A percentile compares a stretch with the other conserved stretches of the same genome.
Conservation (phyloP, 2,888 invertebrate genomes). For the Cheilosia vulpina region DNA sequence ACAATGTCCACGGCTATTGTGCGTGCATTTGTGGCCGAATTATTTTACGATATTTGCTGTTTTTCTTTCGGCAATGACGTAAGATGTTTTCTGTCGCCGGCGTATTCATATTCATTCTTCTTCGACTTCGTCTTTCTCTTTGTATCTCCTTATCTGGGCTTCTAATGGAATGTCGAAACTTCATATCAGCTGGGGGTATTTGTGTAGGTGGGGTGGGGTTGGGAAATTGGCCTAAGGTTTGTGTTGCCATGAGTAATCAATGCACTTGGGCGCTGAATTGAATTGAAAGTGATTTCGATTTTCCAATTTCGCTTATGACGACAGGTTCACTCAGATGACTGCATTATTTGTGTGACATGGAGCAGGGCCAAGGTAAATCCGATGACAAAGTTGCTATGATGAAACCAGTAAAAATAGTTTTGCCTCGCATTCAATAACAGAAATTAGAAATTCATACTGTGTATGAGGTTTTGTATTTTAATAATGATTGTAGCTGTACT, state of each 20-base stretch:
- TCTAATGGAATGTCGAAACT: constrained; percentile 9
- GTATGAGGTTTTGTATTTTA: background rate
- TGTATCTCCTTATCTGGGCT: background rate
- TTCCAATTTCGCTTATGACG: constrained; percentile 32
- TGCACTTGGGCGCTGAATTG: background rate
- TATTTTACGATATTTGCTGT: constrained; percentile 14
- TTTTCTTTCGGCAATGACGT: constrained; percentile 55
- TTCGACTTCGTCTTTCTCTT: background rate
- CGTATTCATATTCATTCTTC: background rate
- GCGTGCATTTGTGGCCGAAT: background rate
- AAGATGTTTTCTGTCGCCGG: constrained; percentile 33
- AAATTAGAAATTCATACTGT: constrained; percentile 14
- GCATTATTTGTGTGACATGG: constrained; percentile 9
- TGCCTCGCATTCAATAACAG: constrained; percentile 4
- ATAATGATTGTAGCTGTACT: background rate
- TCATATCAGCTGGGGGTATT: constrained; percentile 4
- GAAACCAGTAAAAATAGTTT: constrained; percentile 44
- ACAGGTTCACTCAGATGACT: constrained; percentile 25
- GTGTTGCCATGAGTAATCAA: constrained; percentile 39
- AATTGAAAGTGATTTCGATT: constrained; percentile 12
- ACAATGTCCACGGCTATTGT: background rate
- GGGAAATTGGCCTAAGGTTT: background rate
- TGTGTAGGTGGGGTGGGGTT: constrained; percentile 1
- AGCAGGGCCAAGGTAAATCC: constrained; percentile 17
- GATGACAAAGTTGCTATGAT: constrained; percentile 26